Evolutionary conservation across 2,113 vertebrate genomes (phyloP).

Genomic region (Petromus typicus): DNA sequence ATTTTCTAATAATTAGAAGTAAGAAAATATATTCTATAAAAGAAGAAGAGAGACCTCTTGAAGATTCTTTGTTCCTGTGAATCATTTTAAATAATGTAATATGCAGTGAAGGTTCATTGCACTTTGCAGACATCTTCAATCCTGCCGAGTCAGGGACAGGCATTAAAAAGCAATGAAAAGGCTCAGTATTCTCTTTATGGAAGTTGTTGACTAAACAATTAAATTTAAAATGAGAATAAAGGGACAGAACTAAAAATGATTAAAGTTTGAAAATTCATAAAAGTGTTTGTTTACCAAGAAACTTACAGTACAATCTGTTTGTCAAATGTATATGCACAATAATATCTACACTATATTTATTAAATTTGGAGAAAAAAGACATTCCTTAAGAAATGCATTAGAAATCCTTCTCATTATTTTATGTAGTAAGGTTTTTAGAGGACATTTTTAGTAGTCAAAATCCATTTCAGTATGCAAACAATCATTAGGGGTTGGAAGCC

Average conservation of each 20-base stretch:
- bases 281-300: background rate
- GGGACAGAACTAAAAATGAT: background rate
- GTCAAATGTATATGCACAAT: background rate
- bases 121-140: background rate
- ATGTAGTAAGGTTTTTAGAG: background rate
- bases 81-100: background rate
- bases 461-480: background rate
- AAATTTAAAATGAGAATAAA: background rate
- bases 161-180: constrained; percentile 1
- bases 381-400: background rate
- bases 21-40: background rate
- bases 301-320: background rate
- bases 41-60: background rate
- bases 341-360: background rate
- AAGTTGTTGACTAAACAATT: constrained; percentile 1
- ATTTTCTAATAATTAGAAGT: background rate
- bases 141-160: background rate
- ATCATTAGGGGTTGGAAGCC: no score
- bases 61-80: background rate
- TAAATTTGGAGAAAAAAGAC: background rate
- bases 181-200: background rate
- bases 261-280: background rate
- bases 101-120: background rate
- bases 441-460: background rate
- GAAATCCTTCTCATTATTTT: background rate